Evolutionary conservation across 2,888 invertebrate genomes (phyloP), one percentile per base, ranked within the genome.

Genomic region (Chrysomela aeneicollis): DNA sequence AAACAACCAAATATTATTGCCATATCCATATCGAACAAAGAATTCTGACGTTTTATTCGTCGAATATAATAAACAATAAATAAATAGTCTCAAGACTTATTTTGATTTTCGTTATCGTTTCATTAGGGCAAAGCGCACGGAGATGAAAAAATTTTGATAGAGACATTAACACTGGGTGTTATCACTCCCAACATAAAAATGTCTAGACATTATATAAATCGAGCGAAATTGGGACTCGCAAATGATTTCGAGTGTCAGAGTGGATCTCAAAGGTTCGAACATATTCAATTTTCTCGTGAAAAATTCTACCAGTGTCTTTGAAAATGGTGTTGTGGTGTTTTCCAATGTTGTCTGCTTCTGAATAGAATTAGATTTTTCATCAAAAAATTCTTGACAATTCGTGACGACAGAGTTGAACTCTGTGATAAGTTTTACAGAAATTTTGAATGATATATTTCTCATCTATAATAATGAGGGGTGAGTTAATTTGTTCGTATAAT

Each of bases 381-480:
- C 26, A 26, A 26, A 26, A 26, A 5, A 26, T 3, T 26, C 4
- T 26, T 26, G 26, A 26, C 6, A 6, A 26, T 26, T 26, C 26
- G 6, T 26, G 26, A 26, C 6, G 3, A 26, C 26, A 26, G 4
- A 26, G 26, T n/a, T n/a, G n/a, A 26, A 26, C 26, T 26, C 32
- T 35, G 32, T 10, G 19, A 52, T 37, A 61, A 6, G 4, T 46
- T 42, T 30, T 60, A 9, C 10, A n/a, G 1, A 19, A 49, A 42
- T 42, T 15, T 35, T 10, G 32, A 22, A 67, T 63, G 67, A 59
- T 61, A 58, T 50, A 63, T 37, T 63, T 53, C 55, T 61, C 58
- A 53, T 21, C 58, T 52, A 17, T 63, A 15, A 64, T 46, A 51
- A 70, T 70, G 70, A 68, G 70, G 55, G 70, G 70, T 70, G 64